Base-by-base conservation (phyloP, 2,113 vertebrate species). In the Oxyura jamaicensis region DNA sequence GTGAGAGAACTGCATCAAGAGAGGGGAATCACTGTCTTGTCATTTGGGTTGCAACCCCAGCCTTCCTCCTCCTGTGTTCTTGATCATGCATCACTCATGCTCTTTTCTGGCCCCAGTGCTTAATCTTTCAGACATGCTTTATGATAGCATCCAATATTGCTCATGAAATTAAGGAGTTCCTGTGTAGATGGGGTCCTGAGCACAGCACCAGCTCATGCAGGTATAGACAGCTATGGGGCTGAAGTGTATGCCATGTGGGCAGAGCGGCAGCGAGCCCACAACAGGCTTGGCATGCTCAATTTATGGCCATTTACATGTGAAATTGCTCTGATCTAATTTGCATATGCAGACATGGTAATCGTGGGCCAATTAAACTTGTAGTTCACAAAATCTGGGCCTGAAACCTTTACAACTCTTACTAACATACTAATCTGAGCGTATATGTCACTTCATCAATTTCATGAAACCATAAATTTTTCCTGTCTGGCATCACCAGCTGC, bases 391-490 rank as follows among this genome's bases (percentile, higher is more conserved):
- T 96, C 91, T 62, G 71, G 86, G 81, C 77, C 83, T 23, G 83
- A 96, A 96, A 97, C 92, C 93, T 94, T 97, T 77, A 89, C 93
- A 92, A 33, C 94, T 93, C 92, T 91, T 93, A 86, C n/a, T 33
- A 96, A 96, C 86, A 31, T 65, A 72, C 95, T 92, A 89, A 96
- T 96, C 90, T 87, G 93, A 95, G 86, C 65, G 77, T 92, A 87
- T 86, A 69, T 96, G 86, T 97, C 96, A 96, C 95, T 96, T 97
- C 93, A 95, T 96, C 96, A 96, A 96, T 96, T 96, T 96, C 96
- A 97, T 94, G 96, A 93, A 96, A 95, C 95, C 91, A 91, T 96
- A 96, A 96, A 96, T 95, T 86, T 82, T 91, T 73, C 65, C 86
- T 95, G 95, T 93, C 95, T 96, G 95, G 95, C 96, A 95, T 81